phyloP scores from a whole-genome alignment of 2,113 vertebrate species.

The Coregonus clupeaformis region DNA sequence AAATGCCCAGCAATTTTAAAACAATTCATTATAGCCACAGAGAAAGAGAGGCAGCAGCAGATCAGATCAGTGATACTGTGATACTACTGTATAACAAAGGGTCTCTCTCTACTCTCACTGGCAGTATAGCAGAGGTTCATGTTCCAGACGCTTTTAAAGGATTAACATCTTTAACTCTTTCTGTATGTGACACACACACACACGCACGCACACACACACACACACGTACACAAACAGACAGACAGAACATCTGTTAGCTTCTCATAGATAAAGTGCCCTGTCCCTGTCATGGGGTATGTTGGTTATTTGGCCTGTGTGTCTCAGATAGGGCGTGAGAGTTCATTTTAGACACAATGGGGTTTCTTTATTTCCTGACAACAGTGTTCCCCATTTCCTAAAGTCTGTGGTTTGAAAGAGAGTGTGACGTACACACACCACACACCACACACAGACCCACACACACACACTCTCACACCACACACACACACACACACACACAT shows the following conservation, averaged over 20 bases:
- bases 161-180: constrained; percentile 52
- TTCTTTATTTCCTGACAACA: neutral
- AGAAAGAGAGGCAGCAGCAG: neutral
- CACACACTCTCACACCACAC: neutral
- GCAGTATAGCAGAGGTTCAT: neutral
- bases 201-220: neutral
- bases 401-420: constrained; percentile 45
- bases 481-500: constrained; percentile 4
- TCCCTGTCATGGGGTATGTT: too few relatives aligned
- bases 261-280: constrained; percentile 1
- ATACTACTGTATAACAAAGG: neutral
- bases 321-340: too few relatives aligned
- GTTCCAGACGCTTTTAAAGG: constrained; percentile 58
- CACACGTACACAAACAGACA: neutral
- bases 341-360: neutral
- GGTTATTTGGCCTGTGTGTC: too few relatives aligned
- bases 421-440: constrained; percentile 52
- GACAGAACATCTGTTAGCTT: constrained; percentile 41
- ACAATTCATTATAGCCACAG: too few relatives aligned
- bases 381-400: neutral
- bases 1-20: too few relatives aligned
- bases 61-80: neutral
- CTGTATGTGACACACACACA: constrained; percentile 24
- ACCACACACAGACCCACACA: constrained; percentile 33
- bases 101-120: neutral